These are phyloP conservation scores for Rousettus leschenaultii DNA, from an alignment of 2,113 vertebrate species.

Conservation along the genomic window DNA sequence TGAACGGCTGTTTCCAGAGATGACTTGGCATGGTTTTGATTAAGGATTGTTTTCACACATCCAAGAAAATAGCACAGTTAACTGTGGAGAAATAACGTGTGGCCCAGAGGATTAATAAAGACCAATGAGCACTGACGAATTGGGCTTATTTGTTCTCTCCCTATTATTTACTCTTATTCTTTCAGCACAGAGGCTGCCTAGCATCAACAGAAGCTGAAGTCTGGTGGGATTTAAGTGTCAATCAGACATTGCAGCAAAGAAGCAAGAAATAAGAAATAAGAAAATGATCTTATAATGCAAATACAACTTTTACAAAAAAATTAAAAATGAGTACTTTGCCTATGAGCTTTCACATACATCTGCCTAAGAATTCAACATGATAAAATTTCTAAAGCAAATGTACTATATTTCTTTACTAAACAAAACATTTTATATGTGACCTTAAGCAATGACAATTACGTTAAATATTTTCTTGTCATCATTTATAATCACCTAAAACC, in stretches of 20 bases:
- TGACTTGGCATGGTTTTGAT: slow-evolving; percentile 22
- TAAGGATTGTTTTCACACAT: slow-evolving; percentile 46
- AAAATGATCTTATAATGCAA: not conserved
- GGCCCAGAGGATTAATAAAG: slow-evolving; percentile 59
- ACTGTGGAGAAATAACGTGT: not conserved
- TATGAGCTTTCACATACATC: not conserved
- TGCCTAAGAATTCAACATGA: not conserved
- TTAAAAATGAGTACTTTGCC: not conserved
- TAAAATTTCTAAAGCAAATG: not conserved
- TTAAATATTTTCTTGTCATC: not conserved
- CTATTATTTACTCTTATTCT: slow-evolving; percentile 54
- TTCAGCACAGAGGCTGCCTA: slow-evolving; percentile 14
- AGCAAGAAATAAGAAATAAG: not conserved
- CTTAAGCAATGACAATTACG: not conserved
- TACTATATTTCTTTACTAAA: not conserved
- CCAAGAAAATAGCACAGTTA: slow-evolving; percentile 30
- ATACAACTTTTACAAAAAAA: not conserved
- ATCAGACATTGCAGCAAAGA: not conserved
- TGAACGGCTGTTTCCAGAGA: not conserved
- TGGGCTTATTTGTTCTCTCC: slow-evolving; percentile 45
- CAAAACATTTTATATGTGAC: not conserved
- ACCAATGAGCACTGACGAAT: slow-evolving; percentile 50
- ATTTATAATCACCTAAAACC: not conserved
- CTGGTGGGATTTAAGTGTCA: not conserved
- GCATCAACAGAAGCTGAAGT: not conserved